Conservation (phyloP, 2,113 vertebrate species). For the Oreotrochilus melanogaster region DNA sequence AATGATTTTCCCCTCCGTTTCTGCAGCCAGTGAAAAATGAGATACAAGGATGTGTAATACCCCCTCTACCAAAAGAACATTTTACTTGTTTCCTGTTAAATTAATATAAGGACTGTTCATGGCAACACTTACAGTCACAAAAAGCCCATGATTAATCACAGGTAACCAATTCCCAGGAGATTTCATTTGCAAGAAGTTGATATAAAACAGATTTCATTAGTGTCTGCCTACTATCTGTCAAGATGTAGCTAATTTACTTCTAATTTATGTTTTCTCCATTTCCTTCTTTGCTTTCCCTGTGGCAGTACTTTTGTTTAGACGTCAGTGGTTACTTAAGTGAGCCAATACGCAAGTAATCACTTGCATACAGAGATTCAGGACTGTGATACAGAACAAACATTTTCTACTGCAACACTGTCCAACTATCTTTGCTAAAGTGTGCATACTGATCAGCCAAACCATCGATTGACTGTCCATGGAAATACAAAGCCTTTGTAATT, state of each 20-base stretch:
- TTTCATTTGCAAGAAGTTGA: neutral
- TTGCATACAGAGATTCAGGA: neutral
- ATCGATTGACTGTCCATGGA: neutral
- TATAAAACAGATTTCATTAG: neutral
- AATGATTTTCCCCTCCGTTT: neutral
- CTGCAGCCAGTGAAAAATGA: neutral
- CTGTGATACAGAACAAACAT: neutral
- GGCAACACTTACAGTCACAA: neutral
- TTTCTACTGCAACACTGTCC: neutral
- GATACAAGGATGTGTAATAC: neutral
- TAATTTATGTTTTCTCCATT: neutral
- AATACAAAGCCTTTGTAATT: neutral
- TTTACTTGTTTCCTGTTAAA: neutral
- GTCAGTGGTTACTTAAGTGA: neutral
- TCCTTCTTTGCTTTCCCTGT: neutral
- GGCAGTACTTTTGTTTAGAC: neutral
- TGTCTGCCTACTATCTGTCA: neutral
- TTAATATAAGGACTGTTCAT: neutral
- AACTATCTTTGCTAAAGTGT: neutral
- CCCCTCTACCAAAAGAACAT: neutral
- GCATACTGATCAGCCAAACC: neutral
- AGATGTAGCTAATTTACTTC: neutral
- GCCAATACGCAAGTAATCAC: neutral
- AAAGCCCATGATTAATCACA: neutral
- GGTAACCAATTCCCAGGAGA: neutral